Conservation (phyloP, 1,140 invertebrate species). For the Forficula auricularia region DNA sequence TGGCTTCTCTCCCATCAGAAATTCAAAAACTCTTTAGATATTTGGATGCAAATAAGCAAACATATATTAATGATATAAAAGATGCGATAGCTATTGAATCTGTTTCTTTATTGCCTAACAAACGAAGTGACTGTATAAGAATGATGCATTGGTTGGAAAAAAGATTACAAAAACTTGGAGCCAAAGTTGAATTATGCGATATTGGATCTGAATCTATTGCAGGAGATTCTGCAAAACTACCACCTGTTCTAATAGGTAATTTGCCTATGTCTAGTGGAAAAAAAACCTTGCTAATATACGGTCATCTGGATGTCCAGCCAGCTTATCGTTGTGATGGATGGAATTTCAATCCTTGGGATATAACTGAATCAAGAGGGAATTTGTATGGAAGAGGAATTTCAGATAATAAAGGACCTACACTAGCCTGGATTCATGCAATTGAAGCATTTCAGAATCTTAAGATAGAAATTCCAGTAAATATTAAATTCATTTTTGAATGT, state of each 20-base stretch:
- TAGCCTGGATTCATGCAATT: slow-evolving; percentile 19
- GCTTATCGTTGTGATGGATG: slow-evolving; percentile 22
- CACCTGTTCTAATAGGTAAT: slow-evolving; percentile 34
- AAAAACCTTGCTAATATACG: slow-evolving; percentile 43
- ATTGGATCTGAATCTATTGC: slow-evolving; percentile 32
- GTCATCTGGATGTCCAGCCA: slow-evolving; percentile 48
- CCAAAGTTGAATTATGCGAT: slow-evolving; percentile 29
- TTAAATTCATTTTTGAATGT: slow-evolving; percentile 44
- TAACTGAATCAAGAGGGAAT: slow-evolving; percentile 68
- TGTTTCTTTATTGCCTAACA: background rate
- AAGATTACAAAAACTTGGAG: slow-evolving; percentile 33
- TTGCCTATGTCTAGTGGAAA: slow-evolving; percentile 35
- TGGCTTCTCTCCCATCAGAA: too few relatives aligned
- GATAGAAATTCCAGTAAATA: slow-evolving; percentile 36
- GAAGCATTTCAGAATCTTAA: slow-evolving; percentile 31
- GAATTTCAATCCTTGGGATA: slow-evolving; percentile 17
- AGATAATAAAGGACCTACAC: slow-evolving; percentile 21
- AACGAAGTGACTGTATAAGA: background rate
- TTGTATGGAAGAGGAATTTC: slow-evolving; percentile 47
- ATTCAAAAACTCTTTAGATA: too few relatives aligned
- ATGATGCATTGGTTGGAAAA: slow-evolving; percentile 22
- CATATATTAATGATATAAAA: too few relatives aligned
- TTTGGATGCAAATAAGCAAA: too few relatives aligned
- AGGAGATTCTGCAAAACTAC: slow-evolving; percentile 30
- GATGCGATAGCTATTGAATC: background rate